Percentiles rank a stretch among this genome's conserved stretches.
Conservation (phyloP, 2,113 vertebrate genomes). For the Podarcis muralis region DNA sequence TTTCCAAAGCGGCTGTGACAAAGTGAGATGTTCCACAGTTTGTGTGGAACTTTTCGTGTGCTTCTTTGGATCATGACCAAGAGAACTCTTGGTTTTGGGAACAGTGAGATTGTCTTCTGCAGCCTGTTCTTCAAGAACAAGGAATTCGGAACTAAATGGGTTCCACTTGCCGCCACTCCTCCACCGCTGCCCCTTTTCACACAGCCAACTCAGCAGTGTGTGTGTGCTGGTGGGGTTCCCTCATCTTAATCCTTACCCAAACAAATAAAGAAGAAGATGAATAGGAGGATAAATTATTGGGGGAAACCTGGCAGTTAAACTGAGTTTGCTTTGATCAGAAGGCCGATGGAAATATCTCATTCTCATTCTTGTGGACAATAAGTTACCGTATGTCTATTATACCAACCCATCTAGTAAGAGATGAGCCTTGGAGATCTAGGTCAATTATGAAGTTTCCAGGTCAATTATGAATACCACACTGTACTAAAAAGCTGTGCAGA, state of each 20-base stretch:
- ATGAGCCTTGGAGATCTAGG: conserved; percentile 1
- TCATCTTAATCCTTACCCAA: background rate
- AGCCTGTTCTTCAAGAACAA: background rate
- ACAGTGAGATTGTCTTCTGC: background rate
- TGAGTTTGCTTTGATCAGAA: background rate
- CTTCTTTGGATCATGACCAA: background rate
- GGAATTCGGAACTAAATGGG: background rate
- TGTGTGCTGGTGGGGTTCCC: background rate
- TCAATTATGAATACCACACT: background rate
- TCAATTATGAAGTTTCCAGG: background rate
- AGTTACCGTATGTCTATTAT: background rate
- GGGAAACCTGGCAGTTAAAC: conserved; percentile 3
- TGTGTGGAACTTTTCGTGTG: background rate
- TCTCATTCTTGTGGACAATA: background rate
- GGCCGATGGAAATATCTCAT: background rate
- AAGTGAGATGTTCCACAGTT: background rate
- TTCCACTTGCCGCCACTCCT: too few species aligned
- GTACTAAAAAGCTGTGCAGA: conserved; percentile 10
- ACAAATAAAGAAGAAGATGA: background rate
- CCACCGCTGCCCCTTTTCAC: background rate
- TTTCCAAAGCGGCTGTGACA: background rate
- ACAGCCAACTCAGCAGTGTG: background rate
- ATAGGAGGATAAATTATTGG: background rate
- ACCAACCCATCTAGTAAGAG: background rate
- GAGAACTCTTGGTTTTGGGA: background rate